Evolutionary conservation across 2,888 invertebrate genomes (phyloP).

Genomic region (Pyrrhia umbra): DNA sequence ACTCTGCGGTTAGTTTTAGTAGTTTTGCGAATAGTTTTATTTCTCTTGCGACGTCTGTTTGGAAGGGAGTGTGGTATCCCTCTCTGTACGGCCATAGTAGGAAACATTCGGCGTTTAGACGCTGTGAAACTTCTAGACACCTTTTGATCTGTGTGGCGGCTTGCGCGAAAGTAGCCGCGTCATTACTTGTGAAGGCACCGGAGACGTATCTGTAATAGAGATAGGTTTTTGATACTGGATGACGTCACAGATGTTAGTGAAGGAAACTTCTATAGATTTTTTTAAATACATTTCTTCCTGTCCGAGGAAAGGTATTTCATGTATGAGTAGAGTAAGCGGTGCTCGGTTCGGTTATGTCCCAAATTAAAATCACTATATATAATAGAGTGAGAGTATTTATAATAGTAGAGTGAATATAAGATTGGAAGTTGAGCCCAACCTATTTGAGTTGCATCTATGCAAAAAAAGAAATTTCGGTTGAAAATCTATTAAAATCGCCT

Average conservation of each 20-base stretch:
- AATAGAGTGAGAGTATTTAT: too few species aligned
- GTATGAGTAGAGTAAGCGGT: too few species aligned
- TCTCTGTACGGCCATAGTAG: slow-evolving; percentile 91
- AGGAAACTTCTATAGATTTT: too few species aligned
- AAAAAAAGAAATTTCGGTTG: too few species aligned
- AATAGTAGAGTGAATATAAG: too few species aligned
- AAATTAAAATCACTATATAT: too few species aligned
- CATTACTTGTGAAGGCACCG: slow-evolving; percentile 91
- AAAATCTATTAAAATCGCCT: too few species aligned
- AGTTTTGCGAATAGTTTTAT: slow-evolving; percentile 91
- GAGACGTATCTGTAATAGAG: slow-evolving; percentile 87
- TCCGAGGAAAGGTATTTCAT: too few species aligned
- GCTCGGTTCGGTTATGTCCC: too few species aligned
- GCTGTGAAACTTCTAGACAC: slow-evolving; percentile 91
- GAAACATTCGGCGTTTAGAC: slow-evolving; percentile 91
- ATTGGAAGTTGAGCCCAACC: too few species aligned
- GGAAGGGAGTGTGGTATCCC: slow-evolving; percentile 90
- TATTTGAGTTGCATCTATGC: too few species aligned
- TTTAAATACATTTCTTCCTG: too few species aligned
- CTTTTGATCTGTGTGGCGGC: slow-evolving; percentile 91
- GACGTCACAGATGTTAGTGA: background rate
- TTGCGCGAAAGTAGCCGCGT: slow-evolving; percentile 89
- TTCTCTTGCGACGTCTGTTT: slow-evolving; percentile 90
- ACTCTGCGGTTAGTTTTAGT: slow-evolving; percentile 91
- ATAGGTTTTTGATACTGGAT: background rate